Conservation (phyloP, 2,888 invertebrate species). For the Kryphioiulus occultus region DNA sequence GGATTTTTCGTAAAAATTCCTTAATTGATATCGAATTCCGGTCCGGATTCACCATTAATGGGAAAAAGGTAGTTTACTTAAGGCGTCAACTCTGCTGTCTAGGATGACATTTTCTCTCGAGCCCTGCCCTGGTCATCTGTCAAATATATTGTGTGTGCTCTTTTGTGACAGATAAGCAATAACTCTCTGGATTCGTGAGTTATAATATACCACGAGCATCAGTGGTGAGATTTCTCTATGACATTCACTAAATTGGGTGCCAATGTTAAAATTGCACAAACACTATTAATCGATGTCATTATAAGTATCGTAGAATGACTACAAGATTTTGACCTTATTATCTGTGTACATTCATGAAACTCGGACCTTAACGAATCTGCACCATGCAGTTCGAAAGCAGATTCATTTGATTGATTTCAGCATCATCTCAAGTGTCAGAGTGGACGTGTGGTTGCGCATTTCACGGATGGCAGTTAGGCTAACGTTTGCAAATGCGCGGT, state of each 20-base stretch:
- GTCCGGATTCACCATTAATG: neutral
- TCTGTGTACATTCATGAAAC: too few species aligned
- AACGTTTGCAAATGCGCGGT: constrained; percentile 13
- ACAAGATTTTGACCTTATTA: too few species aligned
- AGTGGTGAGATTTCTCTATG: neutral
- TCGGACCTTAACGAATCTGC: neutral
- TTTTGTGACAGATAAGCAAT: neutral
- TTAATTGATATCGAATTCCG: neutral
- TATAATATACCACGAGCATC: neutral
- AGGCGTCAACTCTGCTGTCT: neutral
- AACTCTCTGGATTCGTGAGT: neutral
- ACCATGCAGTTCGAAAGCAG: neutral
- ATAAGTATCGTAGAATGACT: too few species aligned
- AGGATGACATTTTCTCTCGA: neutral
- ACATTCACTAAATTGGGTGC: neutral
- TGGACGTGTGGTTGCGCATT: constrained; percentile 27
- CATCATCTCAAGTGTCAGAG: neutral
- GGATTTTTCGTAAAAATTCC: neutral
- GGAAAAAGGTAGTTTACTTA: neutral
- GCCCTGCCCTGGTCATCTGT: neutral
- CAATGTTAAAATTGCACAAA: too few species aligned
- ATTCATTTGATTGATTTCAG: constrained; percentile 10
- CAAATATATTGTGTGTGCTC: neutral
- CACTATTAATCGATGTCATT: too few species aligned
- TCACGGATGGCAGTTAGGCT: neutral